phyloP scores from a whole-genome alignment of 2,888 invertebrate species.

The Didymodactylos carnosus region DNA sequence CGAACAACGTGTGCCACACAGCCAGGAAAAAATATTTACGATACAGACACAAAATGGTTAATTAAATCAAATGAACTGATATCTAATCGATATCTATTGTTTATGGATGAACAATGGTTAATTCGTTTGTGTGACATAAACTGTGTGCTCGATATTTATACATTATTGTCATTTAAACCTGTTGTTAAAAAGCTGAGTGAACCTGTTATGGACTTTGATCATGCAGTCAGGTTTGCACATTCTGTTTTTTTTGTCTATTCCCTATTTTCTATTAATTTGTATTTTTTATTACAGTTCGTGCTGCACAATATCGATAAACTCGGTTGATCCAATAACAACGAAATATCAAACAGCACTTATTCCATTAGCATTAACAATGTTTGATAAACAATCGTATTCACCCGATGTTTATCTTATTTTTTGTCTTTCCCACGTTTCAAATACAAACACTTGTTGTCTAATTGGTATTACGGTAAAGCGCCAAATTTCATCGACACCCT shows the following conservation, averaged over 20 bases:
- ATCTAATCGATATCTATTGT: neutral
- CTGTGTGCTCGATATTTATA: neutral
- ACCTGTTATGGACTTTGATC: constrained; percentile 2
- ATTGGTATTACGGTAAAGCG: too few species aligned
- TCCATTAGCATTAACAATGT: neutral
- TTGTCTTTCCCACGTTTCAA: too few species aligned
- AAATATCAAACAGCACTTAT: neutral
- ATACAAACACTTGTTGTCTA: too few species aligned
- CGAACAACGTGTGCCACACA: constrained; percentile 32
- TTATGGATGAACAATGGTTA: neutral
- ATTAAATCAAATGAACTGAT: neutral
- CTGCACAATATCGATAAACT: neutral
- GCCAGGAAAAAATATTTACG: constrained; percentile 6
- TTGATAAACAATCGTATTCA: neutral
- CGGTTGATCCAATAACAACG: neutral
- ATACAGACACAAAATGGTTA: neutral
- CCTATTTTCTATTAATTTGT: too few species aligned
- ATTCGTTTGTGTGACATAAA: neutral
- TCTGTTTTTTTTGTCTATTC: too few species aligned
- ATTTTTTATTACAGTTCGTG: too few species aligned
- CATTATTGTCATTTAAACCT: neutral
- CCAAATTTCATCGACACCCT: too few species aligned
- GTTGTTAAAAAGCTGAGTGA: neutral
- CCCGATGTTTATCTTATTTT: too few species aligned
- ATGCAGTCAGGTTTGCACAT: too few species aligned